Evolutionary conservation across 2,797 vertebrate genomes (phyloP).

Genomic region (Hyperoplus immaculatus): DNA sequence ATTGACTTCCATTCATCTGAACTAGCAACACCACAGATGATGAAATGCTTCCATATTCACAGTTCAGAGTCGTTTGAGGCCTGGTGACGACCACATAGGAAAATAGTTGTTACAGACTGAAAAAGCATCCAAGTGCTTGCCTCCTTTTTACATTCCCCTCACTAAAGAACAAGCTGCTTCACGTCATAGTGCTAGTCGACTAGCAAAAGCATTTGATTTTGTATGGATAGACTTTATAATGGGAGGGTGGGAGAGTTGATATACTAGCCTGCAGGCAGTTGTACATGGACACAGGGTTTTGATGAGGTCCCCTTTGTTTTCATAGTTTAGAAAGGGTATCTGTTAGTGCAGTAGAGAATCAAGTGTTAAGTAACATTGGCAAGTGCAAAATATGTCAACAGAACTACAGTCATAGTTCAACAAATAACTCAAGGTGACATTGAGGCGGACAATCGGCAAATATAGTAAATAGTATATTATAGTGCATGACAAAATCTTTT

Average conservation of each 20-base stretch:
- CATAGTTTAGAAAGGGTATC: not conserved
- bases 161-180: constrained; percentile 25
- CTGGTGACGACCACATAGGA: constrained; percentile 40
- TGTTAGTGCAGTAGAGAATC: not conserved
- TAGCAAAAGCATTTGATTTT: not conserved
- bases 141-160: constrained; percentile 41
- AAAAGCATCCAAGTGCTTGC: constrained; percentile 38
- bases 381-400: constrained; percentile 8
- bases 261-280: not conserved
- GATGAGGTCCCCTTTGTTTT: constrained; percentile 14
- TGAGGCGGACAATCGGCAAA: not conserved
- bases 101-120: constrained; percentile 38
- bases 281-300: not conserved
- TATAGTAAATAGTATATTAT: not conserved
- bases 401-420: not conserved
- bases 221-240: not conserved
- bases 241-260: constrained; percentile 22
- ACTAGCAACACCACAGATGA: not conserved
- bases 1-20: constrained; percentile 11
- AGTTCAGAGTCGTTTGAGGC: constrained; percentile 32
- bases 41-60: constrained; percentile 30
- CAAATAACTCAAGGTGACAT: not conserved
- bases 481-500: not conserved
- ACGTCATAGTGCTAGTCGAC: not conserved
- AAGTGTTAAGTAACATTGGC: not conserved